Evolutionary conservation across 2,797 vertebrate genomes (phyloP).

Genomic region (Malurus splendens): DNA sequence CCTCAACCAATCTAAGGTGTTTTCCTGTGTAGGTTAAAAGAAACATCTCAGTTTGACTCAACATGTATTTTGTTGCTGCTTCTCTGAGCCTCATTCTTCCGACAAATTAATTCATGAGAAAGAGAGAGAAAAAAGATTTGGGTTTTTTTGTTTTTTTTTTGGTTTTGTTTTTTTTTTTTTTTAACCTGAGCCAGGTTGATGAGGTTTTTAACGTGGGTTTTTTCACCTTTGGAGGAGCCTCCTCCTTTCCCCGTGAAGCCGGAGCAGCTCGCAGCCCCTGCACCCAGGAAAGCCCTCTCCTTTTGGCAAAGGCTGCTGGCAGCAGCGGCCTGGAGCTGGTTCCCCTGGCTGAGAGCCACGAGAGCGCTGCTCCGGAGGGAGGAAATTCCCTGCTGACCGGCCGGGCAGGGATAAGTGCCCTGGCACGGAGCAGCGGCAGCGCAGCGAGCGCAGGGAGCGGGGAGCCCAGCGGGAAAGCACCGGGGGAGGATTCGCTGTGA

Average conservation of each 20-base stretch:
- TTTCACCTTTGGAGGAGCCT: not conserved
- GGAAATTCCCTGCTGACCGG: constrained; percentile 31
- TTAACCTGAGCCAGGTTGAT: not conserved
- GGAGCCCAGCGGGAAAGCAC: not conserved
- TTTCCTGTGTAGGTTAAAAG: constrained; percentile 5
- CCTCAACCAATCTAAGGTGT: not conserved
- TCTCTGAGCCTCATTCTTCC: not conserved
- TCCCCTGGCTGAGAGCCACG: not conserved
- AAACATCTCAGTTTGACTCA: constrained; percentile 30
- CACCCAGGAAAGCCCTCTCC: not conserved
- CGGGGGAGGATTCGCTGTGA: not conserved
- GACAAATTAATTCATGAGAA: not conserved
- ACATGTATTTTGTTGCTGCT: not conserved
- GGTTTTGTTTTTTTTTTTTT: not conserved
- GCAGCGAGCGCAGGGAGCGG: not conserved
- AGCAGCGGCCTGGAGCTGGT: not conserved
- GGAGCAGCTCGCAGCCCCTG: not conserved
- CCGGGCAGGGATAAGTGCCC: not conserved
- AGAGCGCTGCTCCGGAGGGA: not conserved
- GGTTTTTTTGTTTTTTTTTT: too few relatives aligned
- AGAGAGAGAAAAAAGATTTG: too few relatives aligned
- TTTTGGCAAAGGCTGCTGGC: constrained; percentile 33
- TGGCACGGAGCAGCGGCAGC: not conserved
- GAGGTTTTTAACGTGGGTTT: not conserved
- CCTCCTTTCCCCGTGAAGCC: not conserved